Percentiles rank a stretch among this genome's conserved stretches.
phyloP scores from a whole-genome alignment of 2,797 vertebrate species.

The Pampus argenteus region DNA sequence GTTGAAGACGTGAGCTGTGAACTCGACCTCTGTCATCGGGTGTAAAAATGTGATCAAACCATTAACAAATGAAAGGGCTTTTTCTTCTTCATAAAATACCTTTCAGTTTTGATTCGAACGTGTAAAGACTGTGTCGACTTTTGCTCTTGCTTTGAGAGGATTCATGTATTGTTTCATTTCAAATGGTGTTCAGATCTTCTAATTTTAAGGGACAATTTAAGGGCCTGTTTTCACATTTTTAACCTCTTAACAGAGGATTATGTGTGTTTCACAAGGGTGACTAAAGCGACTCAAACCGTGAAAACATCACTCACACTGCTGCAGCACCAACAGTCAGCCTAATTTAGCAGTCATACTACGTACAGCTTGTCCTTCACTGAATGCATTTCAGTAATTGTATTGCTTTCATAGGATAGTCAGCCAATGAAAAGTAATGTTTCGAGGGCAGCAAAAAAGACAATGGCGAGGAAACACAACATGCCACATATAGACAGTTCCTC shows the following conservation, averaged over 20 bases:
- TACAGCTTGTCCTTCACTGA: neutral
- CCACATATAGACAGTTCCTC: neutral
- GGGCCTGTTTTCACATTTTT: constrained; percentile 54
- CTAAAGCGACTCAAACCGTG: constrained; percentile 22
- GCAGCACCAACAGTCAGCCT: neutral
- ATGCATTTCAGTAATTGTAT: neutral
- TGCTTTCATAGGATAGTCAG: constrained; percentile 6
- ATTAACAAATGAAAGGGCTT: constrained; percentile 1
- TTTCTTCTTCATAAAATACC: neutral
- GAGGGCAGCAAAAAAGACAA: neutral
- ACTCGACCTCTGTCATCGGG: neutral
- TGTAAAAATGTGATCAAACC: constrained; percentile 6
- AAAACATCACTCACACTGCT: constrained; percentile 13
- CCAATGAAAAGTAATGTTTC: neutral
- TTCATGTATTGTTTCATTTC: constrained; percentile 46
- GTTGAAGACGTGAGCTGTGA: neutral
- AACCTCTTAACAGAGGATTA: constrained; percentile 6
- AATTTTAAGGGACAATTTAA: constrained; percentile 43
- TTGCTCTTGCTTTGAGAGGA: neutral
- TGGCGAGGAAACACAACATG: neutral
- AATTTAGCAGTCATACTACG: neutral
- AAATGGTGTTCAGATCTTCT: constrained; percentile 49
- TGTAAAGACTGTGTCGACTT: too few species aligned
- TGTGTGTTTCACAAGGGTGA: constrained; percentile 15
- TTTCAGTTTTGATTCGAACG: constrained; percentile 19